A percentile compares a stretch with the other conserved stretches of the same genome.
These are phyloP conservation scores for Nibea coibor DNA, from an alignment of 2,113 vertebrate species.

Conservation along the genomic window DNA sequence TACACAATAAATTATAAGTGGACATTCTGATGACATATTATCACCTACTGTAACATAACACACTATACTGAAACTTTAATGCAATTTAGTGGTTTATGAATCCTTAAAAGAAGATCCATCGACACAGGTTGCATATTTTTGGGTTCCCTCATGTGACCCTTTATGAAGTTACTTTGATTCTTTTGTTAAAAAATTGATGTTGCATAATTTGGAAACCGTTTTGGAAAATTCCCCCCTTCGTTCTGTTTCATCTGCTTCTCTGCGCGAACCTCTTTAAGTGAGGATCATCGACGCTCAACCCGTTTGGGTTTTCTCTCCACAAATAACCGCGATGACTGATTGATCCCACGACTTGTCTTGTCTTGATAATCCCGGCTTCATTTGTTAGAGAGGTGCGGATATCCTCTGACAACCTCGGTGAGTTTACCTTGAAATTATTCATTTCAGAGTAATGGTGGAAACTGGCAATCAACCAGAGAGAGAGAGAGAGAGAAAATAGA, in stretches of 20 bases:
- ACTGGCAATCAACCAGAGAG: conserved; percentile 4
- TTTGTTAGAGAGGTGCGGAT: not conserved
- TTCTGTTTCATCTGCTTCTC: not conserved
- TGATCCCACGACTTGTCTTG: not conserved
- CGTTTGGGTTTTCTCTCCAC: not conserved
- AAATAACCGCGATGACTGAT: not conserved
- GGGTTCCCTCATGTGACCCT: not conserved
- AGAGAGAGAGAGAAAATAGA: not conserved
- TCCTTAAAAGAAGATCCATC: no score
- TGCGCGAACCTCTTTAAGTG: not conserved
- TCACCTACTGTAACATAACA: not conserved
- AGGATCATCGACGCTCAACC: not conserved
- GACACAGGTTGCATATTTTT: not conserved
- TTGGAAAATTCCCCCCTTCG: not conserved
- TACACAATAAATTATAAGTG: conserved; percentile 2
- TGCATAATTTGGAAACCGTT: not conserved
- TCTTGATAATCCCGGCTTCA: conserved; percentile 3
- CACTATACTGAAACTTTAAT: not conserved
- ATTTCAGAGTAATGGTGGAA: conserved; percentile 10
- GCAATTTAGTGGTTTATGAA: not conserved
- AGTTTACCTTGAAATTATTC: conserved; percentile 12
- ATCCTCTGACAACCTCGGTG: not conserved
- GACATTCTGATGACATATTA: not conserved
- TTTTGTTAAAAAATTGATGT: not conserved
- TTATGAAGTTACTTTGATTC: not conserved